Evolutionary conservation across 2,113 vertebrate species (phyloP).

Genomic region (Rhagologus leucostigma): DNA sequence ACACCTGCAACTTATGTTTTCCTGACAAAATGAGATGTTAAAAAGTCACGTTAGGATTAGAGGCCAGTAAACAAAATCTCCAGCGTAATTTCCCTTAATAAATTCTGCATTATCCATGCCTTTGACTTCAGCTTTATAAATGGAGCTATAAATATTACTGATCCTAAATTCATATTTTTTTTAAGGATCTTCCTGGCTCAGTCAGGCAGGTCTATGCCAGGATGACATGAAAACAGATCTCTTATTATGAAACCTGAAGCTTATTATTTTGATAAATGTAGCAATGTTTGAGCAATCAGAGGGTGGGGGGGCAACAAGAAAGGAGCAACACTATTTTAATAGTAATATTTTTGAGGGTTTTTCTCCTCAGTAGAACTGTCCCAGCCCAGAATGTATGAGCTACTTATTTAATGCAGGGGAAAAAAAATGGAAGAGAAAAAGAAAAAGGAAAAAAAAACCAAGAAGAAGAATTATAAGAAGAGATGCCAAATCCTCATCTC

Average conservation of each 20-base stretch:
- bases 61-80: not conserved
- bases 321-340: not conserved
- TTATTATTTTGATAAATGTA: conserved; percentile 33
- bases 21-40: not conserved
- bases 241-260: not conserved
- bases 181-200: conserved; percentile 17
- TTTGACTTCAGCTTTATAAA: conserved; percentile 44
- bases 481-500: conserved; percentile 29
- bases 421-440: not conserved
- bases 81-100: not conserved
- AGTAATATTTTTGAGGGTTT: not conserved
- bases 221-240: conserved; percentile 29
- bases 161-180: conserved; percentile 29
- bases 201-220: not conserved
- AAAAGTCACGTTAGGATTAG: not conserved
- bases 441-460: not conserved
- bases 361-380: not conserved
- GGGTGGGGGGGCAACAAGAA: not conserved
- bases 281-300: not conserved
- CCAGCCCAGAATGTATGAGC: not conserved
- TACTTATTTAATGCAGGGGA: not conserved
- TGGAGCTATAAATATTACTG: conserved; percentile 40
- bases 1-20: conserved; percentile 3
- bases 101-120: not conserved
- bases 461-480: not conserved